Conservation (phyloP, 2,888 invertebrate species). For the Lasioglossum marginatum region DNA sequence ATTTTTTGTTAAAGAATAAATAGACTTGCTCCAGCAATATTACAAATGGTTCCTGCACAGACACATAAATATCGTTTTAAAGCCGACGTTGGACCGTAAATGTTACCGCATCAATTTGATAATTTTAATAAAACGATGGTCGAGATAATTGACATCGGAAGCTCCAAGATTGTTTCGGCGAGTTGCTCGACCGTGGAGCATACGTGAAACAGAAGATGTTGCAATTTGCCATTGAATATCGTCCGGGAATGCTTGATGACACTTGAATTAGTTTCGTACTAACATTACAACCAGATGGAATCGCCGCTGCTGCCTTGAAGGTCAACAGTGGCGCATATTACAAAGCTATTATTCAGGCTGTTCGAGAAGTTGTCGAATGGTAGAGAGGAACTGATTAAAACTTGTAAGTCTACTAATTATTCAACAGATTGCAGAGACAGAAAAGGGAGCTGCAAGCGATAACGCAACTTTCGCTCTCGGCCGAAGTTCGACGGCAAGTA, state of each 20-base stretch:
- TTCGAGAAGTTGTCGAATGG: constrained; percentile 49
- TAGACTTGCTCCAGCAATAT: background rate
- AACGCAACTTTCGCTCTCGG: constrained; percentile 9
- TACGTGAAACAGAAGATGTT: background rate
- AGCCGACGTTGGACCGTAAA: background rate
- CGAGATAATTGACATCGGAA: background rate
- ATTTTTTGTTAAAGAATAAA: background rate
- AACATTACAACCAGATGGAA: constrained; percentile 40
- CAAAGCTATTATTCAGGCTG: constrained; percentile 57
- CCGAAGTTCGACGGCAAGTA: constrained; percentile 22
- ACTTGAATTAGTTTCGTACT: constrained; percentile 53
- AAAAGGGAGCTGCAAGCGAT: constrained; percentile 42
- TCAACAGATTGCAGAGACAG: constrained; percentile 51
- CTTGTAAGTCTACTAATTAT: constrained; percentile 55
- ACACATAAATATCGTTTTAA: background rate
- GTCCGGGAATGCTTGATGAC: constrained; percentile 26
- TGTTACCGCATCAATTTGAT: background rate
- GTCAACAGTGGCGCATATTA: constrained; percentile 46
- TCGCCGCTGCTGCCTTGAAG: constrained; percentile 19
- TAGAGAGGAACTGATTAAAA: constrained; percentile 52
- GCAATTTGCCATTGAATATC: background rate
- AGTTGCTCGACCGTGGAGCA: background rate
- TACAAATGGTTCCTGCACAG: background rate
- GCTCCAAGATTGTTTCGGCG: background rate
- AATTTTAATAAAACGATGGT: background rate